Evolutionary conservation across 2,113 vertebrate genomes (phyloP).

Genomic region (Eidolon helvum): DNA sequence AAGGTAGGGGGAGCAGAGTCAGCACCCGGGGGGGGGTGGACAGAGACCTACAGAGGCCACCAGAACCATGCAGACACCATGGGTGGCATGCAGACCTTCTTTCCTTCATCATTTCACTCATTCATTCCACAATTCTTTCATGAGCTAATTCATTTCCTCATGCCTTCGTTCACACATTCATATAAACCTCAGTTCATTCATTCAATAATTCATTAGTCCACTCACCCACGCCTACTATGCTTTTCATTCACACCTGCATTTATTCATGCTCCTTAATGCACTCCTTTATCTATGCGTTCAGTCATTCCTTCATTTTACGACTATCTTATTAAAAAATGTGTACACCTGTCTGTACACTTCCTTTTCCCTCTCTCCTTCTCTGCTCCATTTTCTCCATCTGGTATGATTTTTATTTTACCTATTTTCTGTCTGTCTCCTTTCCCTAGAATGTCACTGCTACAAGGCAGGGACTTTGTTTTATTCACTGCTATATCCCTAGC

Average conservation of each 20-base stretch:
- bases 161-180: neutral
- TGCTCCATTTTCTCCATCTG: neutral
- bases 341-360: accelerated
- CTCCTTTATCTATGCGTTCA: neutral
- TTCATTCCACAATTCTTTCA: neutral
- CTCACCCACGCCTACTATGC: neutral
- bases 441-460: neutral
- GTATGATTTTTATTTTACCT: neutral
- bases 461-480: neutral
- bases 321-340: neutral
- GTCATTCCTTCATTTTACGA: neutral
- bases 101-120: neutral
- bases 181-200: accelerated
- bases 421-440: neutral
- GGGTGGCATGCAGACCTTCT: neutral
- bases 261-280: neutral
- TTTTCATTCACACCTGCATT: neutral
- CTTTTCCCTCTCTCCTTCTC: neutral
- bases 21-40: neutral
- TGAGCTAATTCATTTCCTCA: neutral
- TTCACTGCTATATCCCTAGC: accelerated
- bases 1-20: neutral
- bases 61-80: neutral
- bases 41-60: neutral
- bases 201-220: accelerated